Base-by-base conservation (phyloP, 1,140 invertebrate genomes). In the Heliconius hermathena region DNA sequence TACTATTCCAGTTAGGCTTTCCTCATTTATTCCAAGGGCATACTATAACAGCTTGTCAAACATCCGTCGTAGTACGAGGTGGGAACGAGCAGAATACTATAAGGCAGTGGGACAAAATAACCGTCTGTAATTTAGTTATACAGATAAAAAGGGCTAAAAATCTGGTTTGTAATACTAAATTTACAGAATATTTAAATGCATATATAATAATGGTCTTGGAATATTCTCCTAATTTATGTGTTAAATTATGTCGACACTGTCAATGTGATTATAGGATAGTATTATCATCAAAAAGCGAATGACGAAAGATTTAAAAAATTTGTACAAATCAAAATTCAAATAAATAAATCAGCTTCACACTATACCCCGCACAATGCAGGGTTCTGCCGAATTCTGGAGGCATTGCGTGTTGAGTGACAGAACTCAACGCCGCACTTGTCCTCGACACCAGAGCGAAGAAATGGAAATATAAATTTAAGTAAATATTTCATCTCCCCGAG, bases 11-110 rank as follows among this genome's bases (percentile, higher is more conserved):
- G 73, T 72, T 57, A 75, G 72, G 71, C 79, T 81, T 73, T 71
- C 82, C 80, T 83, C 76, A 85, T 85, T 74, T 84, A 85, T 85
- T 85, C 84, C 82, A 82, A 82, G 81, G 82, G 84, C 84, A 85
- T 85, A 85, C 80, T 49, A 78, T 72, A 81, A 81, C 79, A 71
- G 76, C 78, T 83, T 85, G 82, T 85, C 70, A 74, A 81, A 84
- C 82, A 84, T 85, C 84, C 84, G 84, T 80, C 75, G 77, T 81
- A 83, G 79, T 85, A 85, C 82, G 81, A 74, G 74, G 22, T 29
- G 73, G 76, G 52, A 46, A 70, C 71, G 80, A 80, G 57, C 26
- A n/a, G 83, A 80, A 84, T 84, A 84, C 76, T 80, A 82, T 80
- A 60, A 79, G 76, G 73, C 81, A 83, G 77, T 81, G 71, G 80